Evolutionary conservation across 2,113 vertebrate genomes (phyloP), one percentile per base, ranked within the genome.

Genomic region (Cryptomyrus ogoouensis): DNA sequence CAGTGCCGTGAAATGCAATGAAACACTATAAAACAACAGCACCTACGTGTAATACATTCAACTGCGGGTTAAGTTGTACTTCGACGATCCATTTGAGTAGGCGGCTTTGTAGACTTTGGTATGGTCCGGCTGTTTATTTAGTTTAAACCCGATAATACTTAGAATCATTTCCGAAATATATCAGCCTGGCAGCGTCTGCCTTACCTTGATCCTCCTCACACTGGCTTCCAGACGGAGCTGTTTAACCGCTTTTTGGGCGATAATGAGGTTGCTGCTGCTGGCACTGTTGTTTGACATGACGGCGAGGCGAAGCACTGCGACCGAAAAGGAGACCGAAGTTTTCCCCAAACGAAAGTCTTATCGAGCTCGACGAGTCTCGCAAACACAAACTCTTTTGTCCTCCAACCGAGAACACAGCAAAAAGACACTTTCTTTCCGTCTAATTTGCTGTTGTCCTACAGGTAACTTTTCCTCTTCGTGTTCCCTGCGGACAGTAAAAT

Each of bases 271-370:
- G 47, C 90, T 70, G 77, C 88, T 92, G 74, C 47, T 87, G 9
- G 90, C 89, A 84, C 90, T 93, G 91, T 92, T 93, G 84, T 74
- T 92, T 50, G 93, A 93, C 93, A 93, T 93, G 89, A 56, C 91
- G 56, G 52, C 70, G n/a, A 44, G 62, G 47, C 56, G 53, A 83
- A 88, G 27, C 10, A 62, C 44, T 19, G 35, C 50, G 44, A 74
- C 49, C 27, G 47, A 56, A 85, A 31, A 74, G 47, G 91, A 88
- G 21, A 80, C 21, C 53, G 7, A 42, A 90, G 91, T 53, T n/a
- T 89, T 88, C 53, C 70, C 58, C 9, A 44, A 77, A n/a, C 21
- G 39, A 47, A 84, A 44, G 83, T 84, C 42, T 42, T 84, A 84
- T 84, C 7, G 24, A 47, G 83, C 39, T 47, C 83, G 83, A 62